phyloP scores from a whole-genome alignment of 1,140 invertebrate genomes.

The Penaeus vannamei region DNA sequence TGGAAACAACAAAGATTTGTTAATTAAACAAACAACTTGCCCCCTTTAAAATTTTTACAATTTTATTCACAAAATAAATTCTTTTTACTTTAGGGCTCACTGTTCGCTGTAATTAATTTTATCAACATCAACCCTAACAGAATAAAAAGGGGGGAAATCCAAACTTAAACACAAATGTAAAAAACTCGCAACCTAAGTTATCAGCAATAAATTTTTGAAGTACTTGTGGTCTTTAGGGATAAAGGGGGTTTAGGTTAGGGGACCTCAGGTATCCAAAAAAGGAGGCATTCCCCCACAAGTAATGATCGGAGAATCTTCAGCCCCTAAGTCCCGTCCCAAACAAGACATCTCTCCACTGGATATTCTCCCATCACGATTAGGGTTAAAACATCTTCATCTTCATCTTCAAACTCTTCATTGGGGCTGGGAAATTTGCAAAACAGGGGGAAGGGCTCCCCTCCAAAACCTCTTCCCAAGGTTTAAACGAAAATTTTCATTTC shows the following conservation, averaged over 20 bases:
- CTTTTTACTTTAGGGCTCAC: no score
- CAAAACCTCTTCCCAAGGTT: slow-evolving; percentile 67
- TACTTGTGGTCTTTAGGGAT: slow-evolving; percentile 79
- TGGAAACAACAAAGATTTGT: no score
- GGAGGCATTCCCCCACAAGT: slow-evolving; percentile 92
- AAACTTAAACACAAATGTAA: not conserved
- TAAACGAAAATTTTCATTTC: slow-evolving; percentile 70
- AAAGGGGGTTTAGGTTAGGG: slow-evolving; percentile 87
- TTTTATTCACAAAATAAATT: no score
- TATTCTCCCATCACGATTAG: slow-evolving; percentile 93
- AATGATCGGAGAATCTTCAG: slow-evolving; percentile 69
- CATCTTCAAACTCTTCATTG: slow-evolving; percentile 74
- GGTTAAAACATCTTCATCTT: slow-evolving; percentile 96
- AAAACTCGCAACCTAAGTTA: slow-evolving; percentile 81
- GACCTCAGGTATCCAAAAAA: slow-evolving; percentile 83
- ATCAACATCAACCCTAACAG: not conserved
- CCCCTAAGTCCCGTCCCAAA: slow-evolving; percentile 86
- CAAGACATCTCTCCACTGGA: slow-evolving; percentile 94
- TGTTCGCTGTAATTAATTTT: no score
- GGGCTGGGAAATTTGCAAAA: slow-evolving; percentile 63
- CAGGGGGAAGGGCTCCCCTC: slow-evolving; percentile 64
- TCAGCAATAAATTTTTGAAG: slow-evolving; percentile 89
- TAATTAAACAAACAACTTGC: no score
- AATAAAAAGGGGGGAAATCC: not conserved
- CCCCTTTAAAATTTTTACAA: no score